phyloP scores from a whole-genome alignment of 2,113 vertebrate genomes.

The Laticauda laticaudata region DNA sequence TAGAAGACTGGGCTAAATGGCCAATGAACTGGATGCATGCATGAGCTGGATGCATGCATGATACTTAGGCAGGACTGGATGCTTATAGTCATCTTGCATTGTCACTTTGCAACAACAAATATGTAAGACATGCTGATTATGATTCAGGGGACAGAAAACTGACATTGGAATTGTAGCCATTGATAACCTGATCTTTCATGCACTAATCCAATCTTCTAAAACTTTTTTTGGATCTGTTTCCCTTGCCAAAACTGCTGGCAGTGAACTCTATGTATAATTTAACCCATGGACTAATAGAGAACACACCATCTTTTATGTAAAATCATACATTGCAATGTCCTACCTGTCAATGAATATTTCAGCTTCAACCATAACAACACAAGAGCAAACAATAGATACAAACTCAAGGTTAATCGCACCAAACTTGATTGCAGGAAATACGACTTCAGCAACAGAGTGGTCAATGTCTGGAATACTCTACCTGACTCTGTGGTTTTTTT shows the following conservation, averaged over 20 bases:
- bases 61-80: neutral
- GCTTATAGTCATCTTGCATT: neutral
- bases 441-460: no score
- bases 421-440: no score
- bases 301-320: neutral
- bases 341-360: no score
- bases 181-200: neutral
- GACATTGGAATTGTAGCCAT: neutral
- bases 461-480: no score
- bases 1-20: no score
- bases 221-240: neutral
- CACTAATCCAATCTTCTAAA: neutral
- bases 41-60: neutral
- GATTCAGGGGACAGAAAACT: neutral
- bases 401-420: no score
- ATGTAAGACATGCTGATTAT: neutral
- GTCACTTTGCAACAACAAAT: neutral
- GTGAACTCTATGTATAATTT: neutral
- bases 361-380: no score
- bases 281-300: neutral
- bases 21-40: no score
- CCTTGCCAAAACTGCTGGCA: neutral
- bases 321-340: no score
- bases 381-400: no score
- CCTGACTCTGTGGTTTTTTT: no score